A percentile compares a stretch with the other conserved stretches of the same genome.
Conservation (phyloP, 2,888 invertebrate species). For the Synergus gifuensis region DNA sequence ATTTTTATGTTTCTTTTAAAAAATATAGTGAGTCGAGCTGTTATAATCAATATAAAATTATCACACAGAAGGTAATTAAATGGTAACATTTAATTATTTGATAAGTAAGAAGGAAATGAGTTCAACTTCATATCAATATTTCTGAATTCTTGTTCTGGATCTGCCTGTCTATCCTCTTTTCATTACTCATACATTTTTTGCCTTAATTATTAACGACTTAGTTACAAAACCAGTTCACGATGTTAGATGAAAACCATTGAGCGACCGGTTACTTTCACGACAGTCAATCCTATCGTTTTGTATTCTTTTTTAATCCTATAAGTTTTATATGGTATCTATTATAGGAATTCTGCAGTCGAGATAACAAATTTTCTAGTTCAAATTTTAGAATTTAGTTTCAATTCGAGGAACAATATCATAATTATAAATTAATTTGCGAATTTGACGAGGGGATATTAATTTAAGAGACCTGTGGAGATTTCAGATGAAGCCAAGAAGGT, state of each 20-base stretch:
- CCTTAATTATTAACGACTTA: constrained; percentile 27
- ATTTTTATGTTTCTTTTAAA: neutral
- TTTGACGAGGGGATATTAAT: neutral
- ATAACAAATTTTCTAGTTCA: no score
- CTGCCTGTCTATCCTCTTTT: constrained; percentile 22
- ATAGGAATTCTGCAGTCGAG: neutral
- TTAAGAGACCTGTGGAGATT: neutral
- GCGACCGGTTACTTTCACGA: constrained; percentile 15
- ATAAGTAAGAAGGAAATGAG: constrained; percentile 5
- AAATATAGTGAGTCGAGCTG: neutral
- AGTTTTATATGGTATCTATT: neutral
- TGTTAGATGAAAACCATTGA: constrained; percentile 3
- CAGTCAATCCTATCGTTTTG: neutral
- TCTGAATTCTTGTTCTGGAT: constrained; percentile 22
- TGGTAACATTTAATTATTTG: neutral
- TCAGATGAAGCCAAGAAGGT: constrained; percentile 9
- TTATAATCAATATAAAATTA: neutral
- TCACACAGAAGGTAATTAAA: constrained; percentile 4
- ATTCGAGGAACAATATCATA: no score
- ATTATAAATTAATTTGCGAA: neutral
- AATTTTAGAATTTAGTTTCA: no score
- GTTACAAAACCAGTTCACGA: constrained; percentile 11
- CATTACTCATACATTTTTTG: constrained; percentile 27
- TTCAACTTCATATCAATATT: neutral
- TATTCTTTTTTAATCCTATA: neutral